Evolutionary conservation across 1,140 invertebrate species (phyloP), one percentile per base, ranked within the genome.

Genomic region (Ostrea edulis): DNA sequence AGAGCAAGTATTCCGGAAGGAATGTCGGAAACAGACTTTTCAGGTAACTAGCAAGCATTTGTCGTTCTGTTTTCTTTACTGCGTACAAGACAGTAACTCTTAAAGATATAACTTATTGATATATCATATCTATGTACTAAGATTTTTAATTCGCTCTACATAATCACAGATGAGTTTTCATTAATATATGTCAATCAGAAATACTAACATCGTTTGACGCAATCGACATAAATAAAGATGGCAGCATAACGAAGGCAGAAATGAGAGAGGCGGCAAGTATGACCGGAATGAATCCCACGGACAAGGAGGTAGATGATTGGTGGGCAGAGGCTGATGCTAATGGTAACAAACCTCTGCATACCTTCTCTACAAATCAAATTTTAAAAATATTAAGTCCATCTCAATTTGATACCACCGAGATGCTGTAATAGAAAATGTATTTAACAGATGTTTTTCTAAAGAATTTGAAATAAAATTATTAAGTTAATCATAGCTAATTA

Each of bases 201-300:
- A 53, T 83, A 22, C 25, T 53, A 25, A 52, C 44, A 11, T 51
- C 82, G 12, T 83, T 83, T 54, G 53, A 54, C 44, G 51, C 22
- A 1, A 51, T 83, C 11, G 82, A 83, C 51, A 35, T 25, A 7
- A 83, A 83, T 44, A 83, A 54, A 12, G 82, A 83, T 83, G 82
- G 82, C 20, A 52, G 82, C 14, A 51, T 83, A n/a, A 52, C 82
- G 17, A 83, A 51, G 22, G 20, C 11, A 14, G 82, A 83, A 17
- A 52, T 83, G 82, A 83, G 51, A 22, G 22, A 53, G 5, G 82
- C 82, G 4, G 82, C 82, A 2, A 53, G 44, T 9, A 51, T 83
- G 5, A 20, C 53, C 8, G 82, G 82, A 20, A 83, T 83, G 82
- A 83, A 83, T 20, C 82, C 82, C 11, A 83, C 82, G 8, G 53